Conservation (phyloP, 2,888 invertebrate genomes). For the Schizaphis graminum region DNA sequence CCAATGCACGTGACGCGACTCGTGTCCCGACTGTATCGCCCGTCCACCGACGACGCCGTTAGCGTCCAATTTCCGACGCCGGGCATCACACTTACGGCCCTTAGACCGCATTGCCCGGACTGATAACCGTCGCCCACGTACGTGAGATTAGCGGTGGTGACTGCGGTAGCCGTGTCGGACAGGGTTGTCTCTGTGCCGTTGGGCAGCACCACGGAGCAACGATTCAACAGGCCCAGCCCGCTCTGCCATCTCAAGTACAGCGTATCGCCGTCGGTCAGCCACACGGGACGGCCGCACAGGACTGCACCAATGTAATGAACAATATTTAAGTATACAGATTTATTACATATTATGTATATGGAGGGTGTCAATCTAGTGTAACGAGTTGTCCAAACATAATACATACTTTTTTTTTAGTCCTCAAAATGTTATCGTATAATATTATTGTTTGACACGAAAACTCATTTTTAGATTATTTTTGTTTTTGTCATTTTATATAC, state of each 20-base stretch:
- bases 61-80: conserved; percentile 55
- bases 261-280: conserved; percentile 63
- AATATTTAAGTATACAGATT: background rate
- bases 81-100: conserved; percentile 45
- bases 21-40: conserved; percentile 43
- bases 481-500: background rate
- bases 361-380: no score
- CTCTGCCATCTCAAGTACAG: conserved; percentile 64
- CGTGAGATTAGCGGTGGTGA: background rate
- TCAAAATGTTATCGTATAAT: background rate
- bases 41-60: conserved; percentile 42
- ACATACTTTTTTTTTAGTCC: background rate
- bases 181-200: conserved; percentile 49
- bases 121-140: conserved; percentile 58
- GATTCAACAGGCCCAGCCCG: conserved; percentile 44
- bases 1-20: conserved; percentile 52
- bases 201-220: conserved; percentile 37
- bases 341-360: background rate
- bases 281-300: conserved; percentile 57
- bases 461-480: background rate
- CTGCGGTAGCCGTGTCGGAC: background rate
- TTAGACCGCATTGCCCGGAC: conserved; percentile 60
- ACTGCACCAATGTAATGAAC: conserved; percentile 15
- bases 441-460: background rate
- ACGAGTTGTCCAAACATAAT: background rate